Base-by-base conservation (phyloP, 2,888 invertebrate species). In the Ecliptopera silaceata region DNA sequence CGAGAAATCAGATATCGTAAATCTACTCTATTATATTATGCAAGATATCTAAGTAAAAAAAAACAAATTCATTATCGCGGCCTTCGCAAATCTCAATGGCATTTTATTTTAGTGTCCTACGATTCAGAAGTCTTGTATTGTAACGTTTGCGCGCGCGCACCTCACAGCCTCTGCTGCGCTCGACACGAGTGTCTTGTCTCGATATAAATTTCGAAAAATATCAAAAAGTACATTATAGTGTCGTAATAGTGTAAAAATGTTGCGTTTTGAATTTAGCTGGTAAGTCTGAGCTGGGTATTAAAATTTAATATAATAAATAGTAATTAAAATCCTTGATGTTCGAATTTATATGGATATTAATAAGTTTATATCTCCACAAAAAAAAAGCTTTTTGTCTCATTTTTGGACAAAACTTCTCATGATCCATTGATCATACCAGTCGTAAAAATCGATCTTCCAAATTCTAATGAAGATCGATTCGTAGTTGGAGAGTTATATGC, bases 81-180 rank as follows among this genome's bases (percentile, higher is more conserved):
- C 77, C 75, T 75, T 77, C 61, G 53, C 52, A 48, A 65, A 48
- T 29, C 49, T 39, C 48, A 43, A 49, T 48, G 48, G 20, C 54
- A 48, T 64, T 66, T 71, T 70, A 77, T 75, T 74, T 69, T 68
- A 75, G 68, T 72, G 72, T 71, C 74, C 74, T 77, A 66, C 58
- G 64, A 72, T 80, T 77, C 77, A 72, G 75, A 69, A 68, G 64
- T n/a, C 69, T 79, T 82, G 82, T 83, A 64, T 71, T 17, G 17
- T 34, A 13, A 34, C 69, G 68, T 65, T 71, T 69, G 70, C 80
- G 71, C 68, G 78, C 76, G 79, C 60, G 65, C 69, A 67, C 73
- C 61, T 66, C 72, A 74, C 75, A 77, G 22, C 41, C 22, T 41
- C 72, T 75, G 74, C 70, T 68, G 61, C 63, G 11, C 41, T 32